A percentile compares a stretch with the other conserved stretches of the same genome.
These are phyloP conservation scores for Andrena flavipes DNA, from an alignment of 2,888 invertebrate species.

Conservation along the genomic window DNA sequence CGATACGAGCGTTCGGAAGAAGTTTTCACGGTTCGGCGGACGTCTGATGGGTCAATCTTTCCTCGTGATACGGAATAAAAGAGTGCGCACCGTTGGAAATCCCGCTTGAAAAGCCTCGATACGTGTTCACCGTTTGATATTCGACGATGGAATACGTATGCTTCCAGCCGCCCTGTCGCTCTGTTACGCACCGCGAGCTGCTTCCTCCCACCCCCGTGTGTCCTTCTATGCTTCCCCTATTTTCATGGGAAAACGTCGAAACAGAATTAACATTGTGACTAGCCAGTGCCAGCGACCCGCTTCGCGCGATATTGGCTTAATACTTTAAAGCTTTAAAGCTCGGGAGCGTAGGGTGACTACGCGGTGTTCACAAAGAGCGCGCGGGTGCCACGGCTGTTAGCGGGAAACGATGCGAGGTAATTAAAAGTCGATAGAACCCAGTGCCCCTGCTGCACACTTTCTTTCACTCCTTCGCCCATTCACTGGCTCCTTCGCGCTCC, in stretches of 20 bases:
- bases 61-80: constrained; percentile 17
- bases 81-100: neutral
- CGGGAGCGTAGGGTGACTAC: constrained; percentile 45
- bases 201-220: neutral
- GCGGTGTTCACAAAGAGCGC: constrained; percentile 43
- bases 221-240: constrained; percentile 3
- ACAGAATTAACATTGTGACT: constrained; percentile 51
- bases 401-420: constrained; percentile 80
- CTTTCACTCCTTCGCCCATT: constrained; percentile 45
- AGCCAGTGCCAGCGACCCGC: constrained; percentile 15
- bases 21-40: constrained; percentile 21
- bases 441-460: constrained; percentile 73
- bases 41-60: constrained; percentile 29
- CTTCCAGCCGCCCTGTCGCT: constrained; percentile 23
- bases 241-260: constrained; percentile 13
- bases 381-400: constrained; percentile 64
- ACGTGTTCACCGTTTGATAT: constrained; percentile 31
- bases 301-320: constrained; percentile 63
- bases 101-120: constrained; percentile 6
- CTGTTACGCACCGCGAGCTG: constrained; percentile 10
- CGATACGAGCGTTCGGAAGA: neutral
- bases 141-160: constrained; percentile 15
- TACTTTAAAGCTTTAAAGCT: constrained; percentile 7
- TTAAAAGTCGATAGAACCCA: constrained; percentile 83
- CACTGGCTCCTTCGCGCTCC: constrained; percentile 35